Conservation (phyloP, 2,113 vertebrate genomes). For the Trematomus loennbergii region DNA sequence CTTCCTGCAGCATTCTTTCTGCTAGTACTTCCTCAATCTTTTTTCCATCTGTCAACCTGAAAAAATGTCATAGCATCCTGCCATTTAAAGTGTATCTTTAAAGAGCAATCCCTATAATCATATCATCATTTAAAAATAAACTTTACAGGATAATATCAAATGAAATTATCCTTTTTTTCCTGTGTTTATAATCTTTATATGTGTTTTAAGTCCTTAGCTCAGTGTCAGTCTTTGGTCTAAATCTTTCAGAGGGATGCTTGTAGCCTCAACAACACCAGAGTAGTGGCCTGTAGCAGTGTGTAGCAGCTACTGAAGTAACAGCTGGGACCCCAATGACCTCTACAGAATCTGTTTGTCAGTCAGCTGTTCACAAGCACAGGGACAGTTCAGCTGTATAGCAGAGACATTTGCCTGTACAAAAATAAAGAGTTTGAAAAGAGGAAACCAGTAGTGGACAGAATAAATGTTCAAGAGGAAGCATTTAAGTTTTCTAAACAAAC, state of each 20-base stretch:
- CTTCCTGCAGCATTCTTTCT: constrained; percentile 64
- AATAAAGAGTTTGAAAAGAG: constrained; percentile 37
- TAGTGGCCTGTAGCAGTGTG: neutral
- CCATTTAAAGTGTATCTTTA: constrained; percentile 19
- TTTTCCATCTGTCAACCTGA: constrained; percentile 43
- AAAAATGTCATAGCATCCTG: constrained; percentile 36
- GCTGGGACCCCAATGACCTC: constrained; percentile 20
- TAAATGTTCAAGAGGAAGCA: constrained; percentile 45
- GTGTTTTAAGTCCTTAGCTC: constrained; percentile 1
- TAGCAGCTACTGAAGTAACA: constrained; percentile 21
- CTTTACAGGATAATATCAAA: neutral
- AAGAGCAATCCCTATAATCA: constrained; percentile 5
- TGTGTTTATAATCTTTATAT: neutral
- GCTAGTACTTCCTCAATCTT: constrained; percentile 44
- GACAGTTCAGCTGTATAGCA: constrained; percentile 6
- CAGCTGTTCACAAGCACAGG: neutral
- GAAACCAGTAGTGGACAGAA: constrained; percentile 34
- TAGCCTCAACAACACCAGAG: constrained; percentile 26
- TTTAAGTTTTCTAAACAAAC: constrained; percentile 38
- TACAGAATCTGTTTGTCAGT: constrained; percentile 11
- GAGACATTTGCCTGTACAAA: neutral
- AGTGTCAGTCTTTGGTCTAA: constrained; percentile 18
- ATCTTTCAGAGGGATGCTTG: constrained; percentile 6
- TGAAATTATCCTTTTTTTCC: neutral
- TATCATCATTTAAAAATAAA: neutral